phyloP scores from a whole-genome alignment of 2,888 invertebrate genomes.

The Sicus ferrugineus region DNA sequence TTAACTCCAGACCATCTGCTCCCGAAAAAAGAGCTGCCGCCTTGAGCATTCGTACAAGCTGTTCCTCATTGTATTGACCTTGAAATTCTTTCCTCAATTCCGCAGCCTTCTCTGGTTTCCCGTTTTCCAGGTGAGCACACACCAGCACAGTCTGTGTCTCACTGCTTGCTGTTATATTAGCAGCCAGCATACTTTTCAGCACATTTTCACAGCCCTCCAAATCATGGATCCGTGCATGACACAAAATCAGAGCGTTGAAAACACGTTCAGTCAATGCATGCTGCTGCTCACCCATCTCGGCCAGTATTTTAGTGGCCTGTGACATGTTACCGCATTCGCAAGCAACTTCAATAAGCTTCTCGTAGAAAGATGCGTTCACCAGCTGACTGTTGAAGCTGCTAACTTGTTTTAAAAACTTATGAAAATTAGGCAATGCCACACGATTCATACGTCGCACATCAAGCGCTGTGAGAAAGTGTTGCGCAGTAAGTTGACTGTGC shows the following conservation, averaged over 20 bases:
- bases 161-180: conserved; percentile 65
- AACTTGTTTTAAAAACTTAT: conserved; percentile 59
- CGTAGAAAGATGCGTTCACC: conserved; percentile 65
- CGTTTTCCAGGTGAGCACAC: conserved; percentile 67
- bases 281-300: conserved; percentile 69
- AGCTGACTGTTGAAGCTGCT: conserved; percentile 31
- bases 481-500: conserved; percentile 50
- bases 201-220: conserved; percentile 66
- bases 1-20: conserved; percentile 40
- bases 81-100: conserved; percentile 47
- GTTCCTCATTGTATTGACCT: conserved; percentile 47
- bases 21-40: conserved; percentile 12
- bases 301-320: conserved; percentile 68
- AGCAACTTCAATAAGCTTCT: conserved; percentile 68
- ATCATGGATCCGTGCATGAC: conserved; percentile 65
- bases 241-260: conserved; percentile 70
- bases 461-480: conserved; percentile 68
- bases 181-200: conserved; percentile 69
- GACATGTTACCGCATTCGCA: conserved; percentile 69
- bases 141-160: conserved; percentile 67
- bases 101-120: conserved; percentile 54
- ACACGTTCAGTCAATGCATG: conserved; percentile 68
- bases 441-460: conserved; percentile 70
- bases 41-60: conserved; percentile 51
- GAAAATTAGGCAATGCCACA: conserved; percentile 60